Evolutionary conservation across 2,888 invertebrate genomes (phyloP), one percentile per base, ranked within the genome.

Genomic region (Anagyrus pseudococci): DNA sequence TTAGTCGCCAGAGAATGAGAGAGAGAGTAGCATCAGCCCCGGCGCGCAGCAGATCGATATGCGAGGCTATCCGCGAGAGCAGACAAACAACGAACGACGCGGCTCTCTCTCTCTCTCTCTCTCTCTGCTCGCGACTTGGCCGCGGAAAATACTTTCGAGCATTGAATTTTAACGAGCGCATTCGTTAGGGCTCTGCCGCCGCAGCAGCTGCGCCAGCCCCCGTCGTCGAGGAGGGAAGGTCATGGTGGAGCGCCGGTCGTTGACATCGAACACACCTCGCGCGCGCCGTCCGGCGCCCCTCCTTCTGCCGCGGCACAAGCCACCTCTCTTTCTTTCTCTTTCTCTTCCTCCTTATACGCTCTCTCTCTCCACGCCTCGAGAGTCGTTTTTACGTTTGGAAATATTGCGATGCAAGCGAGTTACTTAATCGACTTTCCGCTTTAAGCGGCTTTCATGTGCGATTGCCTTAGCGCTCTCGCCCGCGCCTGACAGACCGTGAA

Each of bases 81-180:
- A 13, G 7, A 22, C n/a, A 13, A 6, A 3, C 1, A 22, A 10
- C 37, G 22, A 50, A 20, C 46, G 1, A 20, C 10, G 48, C 8
- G 48, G 23, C 23, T 53, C 17, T 43, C 17, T 23, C 25, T 43
- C 6, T 10, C 33, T 19, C 23, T 25, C 23, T 1, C 10, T 7
- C 10, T 29, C 10, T 29, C 10, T 29, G 6, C 29, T 7, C 4
- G 29, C 29, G 29, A 29, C 10, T 29, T 29, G 29, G 17, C 50
- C 49, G 61, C 37, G 62, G 54, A 61, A 61, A 61, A 64, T 58
- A 58, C 57, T 64, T 64, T 61, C 53, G 53, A 54, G 25, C 57
- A 50, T 26, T 66, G 62, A 66, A 66, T 65, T 65, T 65, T 58
- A 65, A 65, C 61, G 64, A 65, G 64, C 54, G 57, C 61, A 58